Conservation (phyloP, 2,797 vertebrate genomes). For the Hapalemur alaotrensis region DNA sequence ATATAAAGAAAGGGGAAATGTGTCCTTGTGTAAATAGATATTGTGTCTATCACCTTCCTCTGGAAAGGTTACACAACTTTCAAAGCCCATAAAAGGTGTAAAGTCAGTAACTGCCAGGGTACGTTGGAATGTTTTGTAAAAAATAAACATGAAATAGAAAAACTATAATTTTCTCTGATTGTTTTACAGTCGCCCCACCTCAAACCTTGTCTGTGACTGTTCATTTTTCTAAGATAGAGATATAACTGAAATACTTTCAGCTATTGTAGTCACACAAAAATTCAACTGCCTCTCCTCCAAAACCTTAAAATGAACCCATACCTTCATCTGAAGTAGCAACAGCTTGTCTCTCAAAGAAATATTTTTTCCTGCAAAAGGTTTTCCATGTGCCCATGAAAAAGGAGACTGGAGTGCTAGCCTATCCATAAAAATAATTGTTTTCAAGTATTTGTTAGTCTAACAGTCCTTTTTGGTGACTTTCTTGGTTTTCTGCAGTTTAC, state of each 20-base stretch:
- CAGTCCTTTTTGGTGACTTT: slow-evolving; percentile 56
- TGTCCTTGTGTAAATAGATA: slow-evolving; percentile 89
- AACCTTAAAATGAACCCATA: slow-evolving; percentile 67
- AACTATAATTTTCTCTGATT: slow-evolving; percentile 66
- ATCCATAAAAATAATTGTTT: slow-evolving; percentile 70
- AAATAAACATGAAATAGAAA: slow-evolving; percentile 73
- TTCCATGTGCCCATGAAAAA: slow-evolving; percentile 74
- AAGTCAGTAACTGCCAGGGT: slow-evolving; percentile 79
- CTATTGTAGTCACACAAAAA: slow-evolving; percentile 36
- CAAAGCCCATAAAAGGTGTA: slow-evolving; percentile 82
- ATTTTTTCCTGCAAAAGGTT: slow-evolving; percentile 73
- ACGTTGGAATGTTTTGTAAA: slow-evolving; percentile 77
- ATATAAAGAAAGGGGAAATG: slow-evolving; percentile 86
- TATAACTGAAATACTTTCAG: slow-evolving; percentile 67
- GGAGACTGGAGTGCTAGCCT: slow-evolving; percentile 55
- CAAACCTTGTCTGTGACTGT: slow-evolving; percentile 72
- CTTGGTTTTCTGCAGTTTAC: slow-evolving; percentile 78
- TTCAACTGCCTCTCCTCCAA: neutral
- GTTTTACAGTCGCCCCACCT: slow-evolving; percentile 72
- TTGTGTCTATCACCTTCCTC: slow-evolving; percentile 89
- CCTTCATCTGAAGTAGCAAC: slow-evolving; percentile 73
- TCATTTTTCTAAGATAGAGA: slow-evolving; percentile 76
- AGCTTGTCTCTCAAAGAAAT: slow-evolving; percentile 69
- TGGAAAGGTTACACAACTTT: slow-evolving; percentile 85
- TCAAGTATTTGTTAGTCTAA: slow-evolving; percentile 68